Evolutionary conservation across 2,888 invertebrate species (phyloP), one percentile per base, ranked within the genome.

Genomic region (Nomada fabriciana): DNA sequence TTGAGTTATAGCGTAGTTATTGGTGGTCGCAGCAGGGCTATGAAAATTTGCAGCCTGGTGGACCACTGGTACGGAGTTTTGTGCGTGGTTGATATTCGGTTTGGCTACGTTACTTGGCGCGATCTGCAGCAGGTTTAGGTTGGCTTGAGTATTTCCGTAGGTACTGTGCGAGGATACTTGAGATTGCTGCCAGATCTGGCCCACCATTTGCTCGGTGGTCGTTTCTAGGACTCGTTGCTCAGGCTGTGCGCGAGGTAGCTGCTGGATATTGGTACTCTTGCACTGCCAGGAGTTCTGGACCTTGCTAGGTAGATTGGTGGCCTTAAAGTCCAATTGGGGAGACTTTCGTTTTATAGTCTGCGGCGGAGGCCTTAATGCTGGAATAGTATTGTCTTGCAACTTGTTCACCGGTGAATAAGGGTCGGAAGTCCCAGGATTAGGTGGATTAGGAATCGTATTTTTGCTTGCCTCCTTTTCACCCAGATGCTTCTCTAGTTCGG

Each of bases 401-500:
- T 91, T 92, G 23, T 80, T 87, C 0, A 88, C 82, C 0, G 89
- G 67, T 0, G 86, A 81, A 20, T 88, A 89, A 0, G 86, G 53
- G 2, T 85, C 83, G 47, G 76, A 79, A 0, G 82, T 57, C 10
- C 68, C 69, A 0, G 72, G 36, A 11, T 85, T 82, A 23, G 88
- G 86, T 18, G 89, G 93, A 64, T 93, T 94, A 29, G 94, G 94
- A 83, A 94, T 94, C 2, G 92, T 94, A 74, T 94, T 94, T 20
- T 94, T 94, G 13, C 90, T 92, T 0, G 94, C 93, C 69, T 94
- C 94, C 71, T 94, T 94, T 67, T 94, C 94, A 0, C 94, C 94
- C 18, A 96, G 93, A 87, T 95, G 95, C 86, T 96, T 96, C 91
- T 97, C 96, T 67, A 96, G 91, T 89, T 96, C 96, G 0, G 95